Evolutionary conservation across 2,797 vertebrate species (phyloP), one percentile per base, ranked within the genome.

Genomic region (Centropyge bicolor): DNA sequence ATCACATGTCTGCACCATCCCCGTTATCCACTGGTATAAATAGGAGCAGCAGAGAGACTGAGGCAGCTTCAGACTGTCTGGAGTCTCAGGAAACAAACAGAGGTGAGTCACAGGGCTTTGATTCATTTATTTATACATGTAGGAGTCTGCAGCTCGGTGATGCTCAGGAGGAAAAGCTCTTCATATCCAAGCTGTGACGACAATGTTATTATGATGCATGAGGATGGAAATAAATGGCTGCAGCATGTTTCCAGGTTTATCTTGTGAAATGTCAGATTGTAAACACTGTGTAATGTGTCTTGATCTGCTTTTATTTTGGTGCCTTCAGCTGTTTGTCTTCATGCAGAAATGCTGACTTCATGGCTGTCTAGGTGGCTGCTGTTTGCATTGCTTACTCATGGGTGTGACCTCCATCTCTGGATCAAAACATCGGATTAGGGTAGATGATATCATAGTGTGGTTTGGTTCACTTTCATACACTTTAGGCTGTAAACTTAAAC

Each of bases 21-120:
- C 82, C 22, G 86, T 80, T 77, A 80, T 72, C 88, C 81, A 31
- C 72, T 22, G 77, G 67, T 93, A 95, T 95, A 95, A 94, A 95
- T 78, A 90, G 2, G 49, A 62, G 78, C 70, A 61, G 80, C 78
- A 70, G 78, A 14, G 48, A 41, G 41, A 2, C 55, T 31, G 71
- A 27, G 27, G 76, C 86, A 83, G 74, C 85, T 80, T 86, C 82
- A 87, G 83, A 76, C 82, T 16, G 48, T 74, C 78, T 83, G 80
- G 84, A 87, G 74, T 81, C 62, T 73, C 73, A 83, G 74, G 75
- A 88, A 75, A 60, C 66, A 48, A 41, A 14, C 63, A 38, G 22
- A 90, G 94, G 94, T 95, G 89, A 94, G 94, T 90, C 69, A 66
- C 0, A 12, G 17, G 4, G 11, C 22, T 69, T 71, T 76, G 46